Evolutionary conservation across 2,797 vertebrate species (phyloP).

Genomic region (Calcarius lapponicus): DNA sequence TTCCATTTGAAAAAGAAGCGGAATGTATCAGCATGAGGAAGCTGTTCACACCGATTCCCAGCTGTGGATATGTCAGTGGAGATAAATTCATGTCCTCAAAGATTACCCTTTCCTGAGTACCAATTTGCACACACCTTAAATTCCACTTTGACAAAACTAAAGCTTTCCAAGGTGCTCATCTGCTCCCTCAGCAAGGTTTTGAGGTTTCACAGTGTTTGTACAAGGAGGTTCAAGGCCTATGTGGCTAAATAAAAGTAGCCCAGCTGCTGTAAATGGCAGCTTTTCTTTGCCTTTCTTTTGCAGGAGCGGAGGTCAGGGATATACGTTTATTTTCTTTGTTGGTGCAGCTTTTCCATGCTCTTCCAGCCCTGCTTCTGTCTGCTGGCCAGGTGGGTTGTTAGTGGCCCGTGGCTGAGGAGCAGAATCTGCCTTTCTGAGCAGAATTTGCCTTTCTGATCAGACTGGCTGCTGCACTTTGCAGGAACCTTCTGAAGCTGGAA

Average conservation of each 20-base stretch:
- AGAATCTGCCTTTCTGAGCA: neutral
- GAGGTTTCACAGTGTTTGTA: conserved; percentile 4
- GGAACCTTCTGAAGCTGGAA: neutral
- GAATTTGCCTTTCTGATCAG: neutral
- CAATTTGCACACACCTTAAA: neutral
- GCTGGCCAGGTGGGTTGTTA: neutral
- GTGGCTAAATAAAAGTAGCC: conserved; percentile 7
- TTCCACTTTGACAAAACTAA: neutral
- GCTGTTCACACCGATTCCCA: neutral
- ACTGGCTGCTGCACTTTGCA: rapidly evolving
- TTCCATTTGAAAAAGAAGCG: neutral
- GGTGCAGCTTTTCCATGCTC: neutral
- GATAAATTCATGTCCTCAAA: conserved; percentile 7
- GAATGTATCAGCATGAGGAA: neutral
- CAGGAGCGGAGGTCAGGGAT: neutral
- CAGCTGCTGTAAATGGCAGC: neutral
- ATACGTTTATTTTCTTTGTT: neutral
- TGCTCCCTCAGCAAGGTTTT: neutral
- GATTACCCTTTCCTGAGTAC: neutral
- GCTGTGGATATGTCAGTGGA: conserved; percentile 18
- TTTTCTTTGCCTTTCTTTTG: neutral
- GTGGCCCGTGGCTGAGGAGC: neutral
- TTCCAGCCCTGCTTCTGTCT: neutral
- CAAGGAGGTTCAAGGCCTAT: neutral
- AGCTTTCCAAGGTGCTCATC: neutral